Evolutionary conservation across 2,888 invertebrate species (phyloP).

Genomic region (Morpho helenor): DNA sequence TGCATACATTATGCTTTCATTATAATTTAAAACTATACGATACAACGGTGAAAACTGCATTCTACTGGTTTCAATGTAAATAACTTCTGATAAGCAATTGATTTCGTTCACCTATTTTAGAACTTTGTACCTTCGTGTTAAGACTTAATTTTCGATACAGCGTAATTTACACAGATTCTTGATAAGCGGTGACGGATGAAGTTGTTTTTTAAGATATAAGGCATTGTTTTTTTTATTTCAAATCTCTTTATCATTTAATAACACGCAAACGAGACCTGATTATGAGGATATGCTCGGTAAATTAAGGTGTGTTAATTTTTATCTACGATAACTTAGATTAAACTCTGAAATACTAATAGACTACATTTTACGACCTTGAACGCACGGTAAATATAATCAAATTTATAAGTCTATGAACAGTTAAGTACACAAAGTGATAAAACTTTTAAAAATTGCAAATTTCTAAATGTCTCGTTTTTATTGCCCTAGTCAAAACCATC

Average conservation of each 20-base stretch:
- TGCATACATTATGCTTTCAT: conserved; percentile 27
- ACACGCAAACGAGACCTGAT: conserved; percentile 21
- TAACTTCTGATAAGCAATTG: conserved; percentile 14
- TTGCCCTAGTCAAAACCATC: too few relatives aligned
- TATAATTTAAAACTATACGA: conserved; percentile 23
- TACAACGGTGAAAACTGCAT: conserved; percentile 29
- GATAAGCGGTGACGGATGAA: conserved; percentile 32
- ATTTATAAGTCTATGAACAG: too few relatives aligned
- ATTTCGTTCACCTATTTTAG: background rate
- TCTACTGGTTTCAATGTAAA: conserved; percentile 22
- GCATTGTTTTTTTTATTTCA: conserved; percentile 23
- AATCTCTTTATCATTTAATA: conserved; percentile 21
- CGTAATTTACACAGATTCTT: conserved; percentile 9
- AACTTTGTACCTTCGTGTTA: background rate
- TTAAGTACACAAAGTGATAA: too few relatives aligned
- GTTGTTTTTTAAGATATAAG: conserved; percentile 31
- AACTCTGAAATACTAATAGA: background rate
- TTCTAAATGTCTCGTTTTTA: too few relatives aligned
- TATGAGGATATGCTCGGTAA: conserved; percentile 19
- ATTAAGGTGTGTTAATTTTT: conserved; percentile 12
- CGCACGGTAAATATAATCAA: too few relatives aligned
- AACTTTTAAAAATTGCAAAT: too few relatives aligned
- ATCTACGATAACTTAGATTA: conserved; percentile 13
- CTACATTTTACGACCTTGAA: too few relatives aligned
- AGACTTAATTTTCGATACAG: conserved; percentile 9